Base-by-base conservation (phyloP, 2,888 invertebrate genomes). In the Cheilosia vernalis region DNA sequence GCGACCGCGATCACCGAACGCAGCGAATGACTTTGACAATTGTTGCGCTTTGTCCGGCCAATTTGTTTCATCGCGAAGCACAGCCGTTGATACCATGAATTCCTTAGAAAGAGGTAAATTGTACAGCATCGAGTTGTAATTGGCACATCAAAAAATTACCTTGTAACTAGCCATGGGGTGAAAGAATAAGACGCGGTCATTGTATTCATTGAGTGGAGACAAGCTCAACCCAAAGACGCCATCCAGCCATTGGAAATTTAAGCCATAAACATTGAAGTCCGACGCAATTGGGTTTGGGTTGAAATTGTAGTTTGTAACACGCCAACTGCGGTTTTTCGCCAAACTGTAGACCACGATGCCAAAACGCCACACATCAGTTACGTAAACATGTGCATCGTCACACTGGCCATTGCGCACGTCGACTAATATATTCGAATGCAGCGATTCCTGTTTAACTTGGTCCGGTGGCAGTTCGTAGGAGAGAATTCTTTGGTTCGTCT, bases 201-300 rank as follows among this genome's bases (percentile, higher is more conserved):
- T 87, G 92, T 89, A 61, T 37, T 87, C 33, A 90, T 89, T 6
- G 1, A 89, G 63, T 2, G 95, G 94, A n/a, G 95, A 94, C 55
- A 96, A 89, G 0, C 96, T 94, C 87, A 96, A 91, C 0, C 96
- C 96, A 89, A 97, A 96, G 24, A 97, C 93, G 0, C 97, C 97
- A 89, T 97, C 97, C 7, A 95, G 93, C 97, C 96, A 97, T 89
- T 96, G 95, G 89, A 96, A 97, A 87, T 95, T 95, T 0, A 96
- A 89, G 2, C 95, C 96, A 85, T 96, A 95, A 0, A 97, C 92
- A 76, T 95, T 95, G 89, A 95, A 97, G 88, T 95, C 94, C 0
- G 96, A 94, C 0, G 96, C 95, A 1, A 89, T 19, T 0, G 92
- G 92, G 81, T 91, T 90, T 0, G 92, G 91, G 3, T 88, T 89